phyloP scores from a whole-genome alignment of 2,888 invertebrate species.

The Melinaea marsaeus region DNA sequence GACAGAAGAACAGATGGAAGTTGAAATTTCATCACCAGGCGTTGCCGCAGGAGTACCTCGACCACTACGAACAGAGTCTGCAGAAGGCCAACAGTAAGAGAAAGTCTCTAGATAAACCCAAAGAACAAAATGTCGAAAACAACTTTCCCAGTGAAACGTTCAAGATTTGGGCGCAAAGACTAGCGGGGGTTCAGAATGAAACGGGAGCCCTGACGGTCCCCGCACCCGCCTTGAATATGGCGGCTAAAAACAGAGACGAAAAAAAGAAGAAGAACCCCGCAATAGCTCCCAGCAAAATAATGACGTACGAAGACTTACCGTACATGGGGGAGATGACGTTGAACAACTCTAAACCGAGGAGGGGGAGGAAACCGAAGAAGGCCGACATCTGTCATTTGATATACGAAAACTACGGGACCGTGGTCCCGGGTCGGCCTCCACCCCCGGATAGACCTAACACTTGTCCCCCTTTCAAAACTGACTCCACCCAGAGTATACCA shows the following conservation, averaged over 20 bases:
- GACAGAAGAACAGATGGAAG: conserved; percentile 84
- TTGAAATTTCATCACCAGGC: conserved; percentile 90
- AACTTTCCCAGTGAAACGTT: conserved; percentile 80
- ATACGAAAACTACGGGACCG: conserved; percentile 94
- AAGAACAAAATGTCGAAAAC: conserved; percentile 60
- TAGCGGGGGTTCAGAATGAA: conserved; percentile 84
- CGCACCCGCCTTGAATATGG: conserved; percentile 43
- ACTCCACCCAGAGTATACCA: conserved; percentile 52
- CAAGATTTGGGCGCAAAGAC: conserved; percentile 85
- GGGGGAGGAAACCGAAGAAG: conserved; percentile 94
- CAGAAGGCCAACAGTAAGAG: conserved; percentile 71
- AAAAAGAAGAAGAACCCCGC: conserved; percentile 62
- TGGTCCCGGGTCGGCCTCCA: conserved; percentile 85
- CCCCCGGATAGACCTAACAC: conserved; percentile 65
- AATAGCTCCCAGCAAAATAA: conserved; percentile 68
- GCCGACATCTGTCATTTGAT: conserved; percentile 94
- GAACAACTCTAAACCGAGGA: conserved; percentile 90
- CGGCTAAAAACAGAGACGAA: conserved; percentile 55
- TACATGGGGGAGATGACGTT: conserved; percentile 96
- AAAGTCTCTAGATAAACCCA: conserved; percentile 55
- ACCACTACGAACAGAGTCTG: conserved; percentile 86
- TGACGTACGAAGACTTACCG: conserved; percentile 89
- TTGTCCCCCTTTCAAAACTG: conserved; percentile 49
- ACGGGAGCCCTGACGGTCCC: conserved; percentile 52
- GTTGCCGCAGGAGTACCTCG: conserved; percentile 86